Conservation (phyloP, 1,140 invertebrate species). For the Lordiphosa mommai region DNA sequence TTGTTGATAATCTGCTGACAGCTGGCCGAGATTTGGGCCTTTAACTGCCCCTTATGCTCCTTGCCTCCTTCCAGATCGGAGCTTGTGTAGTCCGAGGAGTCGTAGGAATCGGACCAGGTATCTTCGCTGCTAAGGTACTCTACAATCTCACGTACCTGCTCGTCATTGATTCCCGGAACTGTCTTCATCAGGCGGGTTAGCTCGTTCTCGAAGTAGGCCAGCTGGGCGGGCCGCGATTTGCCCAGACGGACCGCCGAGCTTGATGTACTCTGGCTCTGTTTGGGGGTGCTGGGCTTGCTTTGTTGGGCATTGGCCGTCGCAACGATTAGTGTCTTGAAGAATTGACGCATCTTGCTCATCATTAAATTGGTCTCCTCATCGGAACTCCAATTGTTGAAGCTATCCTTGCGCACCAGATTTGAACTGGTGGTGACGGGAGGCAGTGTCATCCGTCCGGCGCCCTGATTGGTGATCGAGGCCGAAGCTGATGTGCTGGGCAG, state of each 20-base stretch:
- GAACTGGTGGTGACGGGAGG: conserved; percentile 81
- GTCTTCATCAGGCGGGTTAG: conserved; percentile 94
- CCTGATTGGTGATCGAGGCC: neutral
- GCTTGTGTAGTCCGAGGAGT: conserved; percentile 93
- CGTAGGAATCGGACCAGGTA: conserved; percentile 95
- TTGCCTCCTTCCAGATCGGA: conserved; percentile 88
- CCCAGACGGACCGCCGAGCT: conserved; percentile 79
- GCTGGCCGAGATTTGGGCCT: conserved; percentile 92
- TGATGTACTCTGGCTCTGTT: conserved; percentile 80
- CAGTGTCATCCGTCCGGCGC: conserved; percentile 22
- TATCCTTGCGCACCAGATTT: conserved; percentile 86
- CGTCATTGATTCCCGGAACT: conserved; percentile 92
- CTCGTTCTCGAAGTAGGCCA: conserved; percentile 93
- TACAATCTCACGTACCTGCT: conserved; percentile 93
- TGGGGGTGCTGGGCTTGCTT: conserved; percentile 79
- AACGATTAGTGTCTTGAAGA: conserved; percentile 93
- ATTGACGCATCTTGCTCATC: conserved; percentile 96
- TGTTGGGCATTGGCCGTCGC: conserved; percentile 83
- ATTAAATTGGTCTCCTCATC: conserved; percentile 96
- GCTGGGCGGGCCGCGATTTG: conserved; percentile 85
- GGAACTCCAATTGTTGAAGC: conserved; percentile 95
- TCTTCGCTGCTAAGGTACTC: conserved; percentile 95
- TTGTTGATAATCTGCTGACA: conserved; percentile 93
- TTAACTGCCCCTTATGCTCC: conserved; percentile 86
- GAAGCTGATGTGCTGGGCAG: conserved; percentile 44